A percentile compares a stretch with the other conserved stretches of the same genome.
Evolutionary conservation across 2,113 vertebrate species (phyloP).

Genomic region (Crotalus tigris): DNA sequence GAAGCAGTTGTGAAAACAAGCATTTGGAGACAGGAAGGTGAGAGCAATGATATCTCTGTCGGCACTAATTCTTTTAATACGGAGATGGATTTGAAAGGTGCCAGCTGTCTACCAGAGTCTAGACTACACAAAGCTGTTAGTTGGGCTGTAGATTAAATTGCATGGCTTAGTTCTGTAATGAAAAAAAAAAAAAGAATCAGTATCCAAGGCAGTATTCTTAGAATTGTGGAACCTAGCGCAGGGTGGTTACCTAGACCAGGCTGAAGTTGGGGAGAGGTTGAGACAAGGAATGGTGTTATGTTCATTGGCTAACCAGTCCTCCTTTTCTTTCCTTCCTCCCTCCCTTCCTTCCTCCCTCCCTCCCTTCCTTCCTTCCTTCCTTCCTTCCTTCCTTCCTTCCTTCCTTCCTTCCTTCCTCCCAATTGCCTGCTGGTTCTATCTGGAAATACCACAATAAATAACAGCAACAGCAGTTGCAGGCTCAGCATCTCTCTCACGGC

Average conservation of each 20-base stretch:
- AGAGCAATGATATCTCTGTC: not conserved
- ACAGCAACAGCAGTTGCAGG: conserved; percentile 83
- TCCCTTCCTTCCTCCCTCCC: too few species aligned
- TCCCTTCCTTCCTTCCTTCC: too few species aligned
- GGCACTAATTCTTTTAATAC: conserved; percentile 24
- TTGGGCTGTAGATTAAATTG: not conserved
- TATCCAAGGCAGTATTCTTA: not conserved
- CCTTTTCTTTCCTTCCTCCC: conserved; percentile 41
- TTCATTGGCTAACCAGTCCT: conserved; percentile 47
- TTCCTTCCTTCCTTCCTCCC: conserved; percentile 10
- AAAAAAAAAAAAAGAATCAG: conserved; percentile 1
- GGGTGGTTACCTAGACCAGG: not conserved
- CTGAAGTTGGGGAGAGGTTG: not conserved
- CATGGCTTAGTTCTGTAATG: not conserved
- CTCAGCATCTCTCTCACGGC: conserved; percentile 90
- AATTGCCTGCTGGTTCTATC: conserved; percentile 31
- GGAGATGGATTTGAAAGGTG: not conserved
- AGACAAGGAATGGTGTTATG: not conserved
- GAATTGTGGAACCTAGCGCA: not conserved
- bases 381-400: not conserved
- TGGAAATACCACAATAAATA: conserved; percentile 41
- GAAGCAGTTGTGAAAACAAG: conserved; percentile 9
- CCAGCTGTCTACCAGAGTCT: not conserved
- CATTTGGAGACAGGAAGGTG: not conserved
- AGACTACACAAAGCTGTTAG: not conserved